These are phyloP conservation scores for Sander vitreus DNA, from an alignment of 2,113 vertebrate species.

Conservation along the genomic window DNA sequence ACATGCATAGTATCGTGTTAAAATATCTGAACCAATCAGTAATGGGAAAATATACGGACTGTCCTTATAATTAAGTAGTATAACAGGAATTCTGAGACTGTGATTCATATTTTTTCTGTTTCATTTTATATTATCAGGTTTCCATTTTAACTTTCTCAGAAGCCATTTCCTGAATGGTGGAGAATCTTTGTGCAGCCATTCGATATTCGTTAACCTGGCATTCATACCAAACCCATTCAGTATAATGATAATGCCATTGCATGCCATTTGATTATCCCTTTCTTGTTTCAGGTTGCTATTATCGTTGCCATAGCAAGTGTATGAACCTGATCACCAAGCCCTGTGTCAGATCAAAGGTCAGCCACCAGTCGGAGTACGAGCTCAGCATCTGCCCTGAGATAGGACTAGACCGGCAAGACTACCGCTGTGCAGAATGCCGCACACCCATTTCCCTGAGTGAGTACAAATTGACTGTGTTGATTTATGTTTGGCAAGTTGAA, in stretches of 20 bases:
- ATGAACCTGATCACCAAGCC: constrained; percentile 94
- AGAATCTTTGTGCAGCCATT: not conserved
- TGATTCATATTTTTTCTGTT: not conserved
- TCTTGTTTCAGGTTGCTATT: constrained; percentile 91
- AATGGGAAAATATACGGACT: not conserved
- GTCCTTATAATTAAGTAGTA: not conserved
- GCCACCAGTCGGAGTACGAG: constrained; percentile 96
- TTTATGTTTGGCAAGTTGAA: constrained; percentile 3
- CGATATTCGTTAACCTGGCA: not conserved
- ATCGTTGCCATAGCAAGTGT: constrained; percentile 97
- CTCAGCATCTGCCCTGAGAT: constrained; percentile 96
- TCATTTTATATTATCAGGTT: not conserved
- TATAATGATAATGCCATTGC: not conserved
- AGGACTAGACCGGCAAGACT: constrained; percentile 95
- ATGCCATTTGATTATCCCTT: constrained; percentile 13
- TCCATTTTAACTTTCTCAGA: not conserved
- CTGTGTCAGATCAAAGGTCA: constrained; percentile 95
- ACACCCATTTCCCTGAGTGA: constrained; percentile 93
- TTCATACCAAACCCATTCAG: not conserved
- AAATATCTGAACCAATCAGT: not conserved
- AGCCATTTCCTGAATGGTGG: not conserved
- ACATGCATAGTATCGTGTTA: not conserved
- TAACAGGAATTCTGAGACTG: not conserved
- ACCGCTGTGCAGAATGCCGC: constrained; percentile 95
- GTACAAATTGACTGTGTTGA: constrained; percentile 61